Percentiles rank a stretch among this genome's conserved stretches.
These are phyloP conservation scores for Indicator maculatus DNA, from an alignment of 2,113 vertebrate species.

Conservation along the genomic window DNA sequence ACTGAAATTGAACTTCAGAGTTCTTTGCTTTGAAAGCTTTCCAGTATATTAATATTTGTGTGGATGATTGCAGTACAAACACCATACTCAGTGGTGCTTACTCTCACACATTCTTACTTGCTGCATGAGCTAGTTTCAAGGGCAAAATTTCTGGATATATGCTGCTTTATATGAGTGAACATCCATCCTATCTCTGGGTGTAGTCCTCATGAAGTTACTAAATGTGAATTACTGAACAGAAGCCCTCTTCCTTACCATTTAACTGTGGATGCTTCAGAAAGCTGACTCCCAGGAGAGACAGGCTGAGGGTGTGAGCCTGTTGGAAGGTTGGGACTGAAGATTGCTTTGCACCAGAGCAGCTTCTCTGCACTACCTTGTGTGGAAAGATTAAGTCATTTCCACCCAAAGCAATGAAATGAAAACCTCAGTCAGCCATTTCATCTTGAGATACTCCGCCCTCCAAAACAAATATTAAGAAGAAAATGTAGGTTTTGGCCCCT, in stretches of 20 bases:
- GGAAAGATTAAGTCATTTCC: slow-evolving; percentile 32
- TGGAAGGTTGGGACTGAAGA: not conserved
- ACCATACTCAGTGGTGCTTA: not conserved
- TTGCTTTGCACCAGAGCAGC: not conserved
- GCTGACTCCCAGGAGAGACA: rapidly evolving
- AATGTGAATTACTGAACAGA: not conserved
- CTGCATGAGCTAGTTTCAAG: not conserved
- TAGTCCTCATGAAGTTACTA: not conserved
- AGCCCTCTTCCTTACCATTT: not conserved
- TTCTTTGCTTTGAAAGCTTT: not conserved
- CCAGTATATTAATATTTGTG: not conserved
- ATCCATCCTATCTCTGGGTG: not conserved
- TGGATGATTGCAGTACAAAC: not conserved
- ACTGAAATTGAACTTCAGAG: not conserved
- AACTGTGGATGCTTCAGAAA: not conserved
- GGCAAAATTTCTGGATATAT: not conserved
- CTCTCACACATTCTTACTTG: not conserved
- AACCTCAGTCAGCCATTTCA: slow-evolving; percentile 49
- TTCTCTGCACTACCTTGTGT: not conserved
- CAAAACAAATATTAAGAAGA: slow-evolving; percentile 7
- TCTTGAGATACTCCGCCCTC: slow-evolving; percentile 32
- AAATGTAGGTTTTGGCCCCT: slow-evolving; percentile 23
- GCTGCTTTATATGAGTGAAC: not conserved
- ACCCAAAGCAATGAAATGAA: slow-evolving; percentile 24
- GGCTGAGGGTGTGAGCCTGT: not conserved